A percentile compares a stretch with the other conserved stretches of the same genome.
Conservation (phyloP, 2,113 vertebrate genomes). For the Meles meles region DNA sequence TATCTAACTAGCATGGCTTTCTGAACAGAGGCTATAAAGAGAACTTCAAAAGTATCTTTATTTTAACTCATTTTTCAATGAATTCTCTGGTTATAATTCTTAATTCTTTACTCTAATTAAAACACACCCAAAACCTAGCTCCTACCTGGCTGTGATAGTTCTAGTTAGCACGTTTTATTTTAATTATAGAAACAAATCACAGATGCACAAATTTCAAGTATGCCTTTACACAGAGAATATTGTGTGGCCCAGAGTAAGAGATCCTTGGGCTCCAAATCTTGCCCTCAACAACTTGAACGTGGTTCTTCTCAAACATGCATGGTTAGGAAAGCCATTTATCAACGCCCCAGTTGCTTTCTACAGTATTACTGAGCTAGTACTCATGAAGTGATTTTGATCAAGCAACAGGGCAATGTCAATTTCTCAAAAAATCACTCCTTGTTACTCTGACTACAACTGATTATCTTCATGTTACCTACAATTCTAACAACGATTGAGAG, state of each 20-base stretch:
- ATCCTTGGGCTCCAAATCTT: neutral
- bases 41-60: neutral
- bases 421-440: neutral
- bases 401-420: neutral
- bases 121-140: neutral
- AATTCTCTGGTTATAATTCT: neutral
- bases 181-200: neutral
- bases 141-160: neutral
- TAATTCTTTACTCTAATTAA: neutral
- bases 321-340: neutral
- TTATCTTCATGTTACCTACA: neutral
- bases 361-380: neutral
- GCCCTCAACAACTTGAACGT: neutral
- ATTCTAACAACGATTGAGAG: neutral
- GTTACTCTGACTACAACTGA: neutral
- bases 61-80: neutral
- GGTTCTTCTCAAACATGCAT: neutral
- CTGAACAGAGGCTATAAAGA: neutral
- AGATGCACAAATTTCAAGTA: neutral
- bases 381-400: neutral
- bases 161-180: neutral
- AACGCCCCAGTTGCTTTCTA: neutral
- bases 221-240: neutral
- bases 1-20: neutral
- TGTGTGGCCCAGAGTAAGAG: neutral